Evolutionary conservation across 2,797 vertebrate species (phyloP).

Genomic region (Sebastes vulpes): DNA sequence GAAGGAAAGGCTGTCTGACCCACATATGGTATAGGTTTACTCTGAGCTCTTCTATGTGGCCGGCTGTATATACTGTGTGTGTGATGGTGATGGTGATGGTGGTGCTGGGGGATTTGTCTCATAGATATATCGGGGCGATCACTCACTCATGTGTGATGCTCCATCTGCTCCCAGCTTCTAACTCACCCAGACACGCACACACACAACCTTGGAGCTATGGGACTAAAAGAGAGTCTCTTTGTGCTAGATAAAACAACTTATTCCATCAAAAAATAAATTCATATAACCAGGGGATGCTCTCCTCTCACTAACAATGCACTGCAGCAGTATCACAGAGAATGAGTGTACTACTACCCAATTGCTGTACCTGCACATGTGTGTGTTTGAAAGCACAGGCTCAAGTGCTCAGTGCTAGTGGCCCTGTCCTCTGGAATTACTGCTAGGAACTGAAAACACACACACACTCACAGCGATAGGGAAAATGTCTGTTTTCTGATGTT

Average conservation of each 20-base stretch:
- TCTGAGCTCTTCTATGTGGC: conserved; percentile 27
- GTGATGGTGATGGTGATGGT: neutral
- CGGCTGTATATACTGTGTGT: conserved; percentile 1
- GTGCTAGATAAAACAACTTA: neutral
- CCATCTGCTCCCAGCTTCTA: conserved; percentile 63
- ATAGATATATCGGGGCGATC: conserved; percentile 37
- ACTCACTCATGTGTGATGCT: conserved; percentile 67
- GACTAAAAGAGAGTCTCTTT: neutral
- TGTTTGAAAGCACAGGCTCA: neutral
- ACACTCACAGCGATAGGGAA: neutral
- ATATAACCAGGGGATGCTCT: neutral
- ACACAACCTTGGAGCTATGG: neutral
- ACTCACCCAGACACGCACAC: neutral
- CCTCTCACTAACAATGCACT: neutral
- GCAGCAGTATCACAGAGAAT: neutral
- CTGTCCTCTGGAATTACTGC: neutral
- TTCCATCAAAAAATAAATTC: neutral
- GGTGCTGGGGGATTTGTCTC: conserved; percentile 47
- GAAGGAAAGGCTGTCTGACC: conserved; percentile 65
- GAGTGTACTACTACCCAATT: neutral
- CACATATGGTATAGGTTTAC: conserved; percentile 73
- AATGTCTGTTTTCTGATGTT: conserved; percentile 7
- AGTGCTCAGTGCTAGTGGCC: neutral
- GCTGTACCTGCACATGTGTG: neutral
- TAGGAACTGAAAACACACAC: neutral